phyloP scores from a whole-genome alignment of 2,797 vertebrate genomes.

The Pseudochaenichthys georgianus region DNA sequence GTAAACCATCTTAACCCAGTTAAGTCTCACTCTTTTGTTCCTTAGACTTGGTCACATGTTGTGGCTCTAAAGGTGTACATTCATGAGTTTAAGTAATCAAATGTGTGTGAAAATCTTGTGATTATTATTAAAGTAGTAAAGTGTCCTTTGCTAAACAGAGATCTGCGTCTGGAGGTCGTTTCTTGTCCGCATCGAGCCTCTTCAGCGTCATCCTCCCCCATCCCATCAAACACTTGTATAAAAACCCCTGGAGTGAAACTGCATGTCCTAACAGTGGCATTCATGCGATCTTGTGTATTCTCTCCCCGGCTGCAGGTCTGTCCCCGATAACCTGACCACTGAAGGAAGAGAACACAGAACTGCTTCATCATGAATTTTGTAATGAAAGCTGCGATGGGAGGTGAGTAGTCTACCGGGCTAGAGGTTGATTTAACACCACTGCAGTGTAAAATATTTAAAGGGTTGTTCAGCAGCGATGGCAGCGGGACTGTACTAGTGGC shows the following conservation, averaged over 20 bases:
- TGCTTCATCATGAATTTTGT: conserved; percentile 94
- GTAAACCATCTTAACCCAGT: conserved; percentile 36
- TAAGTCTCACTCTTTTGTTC: neutral
- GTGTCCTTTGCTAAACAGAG: neutral
- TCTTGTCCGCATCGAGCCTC: conserved; percentile 27
- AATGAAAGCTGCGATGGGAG: conserved; percentile 96
- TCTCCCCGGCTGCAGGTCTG: conserved; percentile 71
- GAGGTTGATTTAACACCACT: conserved; percentile 81
- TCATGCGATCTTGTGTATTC: conserved; percentile 58
- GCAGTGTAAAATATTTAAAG: conserved; percentile 77
- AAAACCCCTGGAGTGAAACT: conserved; percentile 27
- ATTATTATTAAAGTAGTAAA: neutral
- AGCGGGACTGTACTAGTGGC: conserved; percentile 17
- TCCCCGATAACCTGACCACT: conserved; percentile 66
- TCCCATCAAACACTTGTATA: conserved; percentile 47
- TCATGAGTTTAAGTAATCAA: neutral
- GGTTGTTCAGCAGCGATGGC: conserved; percentile 46
- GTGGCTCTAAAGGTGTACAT: neutral
- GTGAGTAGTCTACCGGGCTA: conserved; percentile 83
- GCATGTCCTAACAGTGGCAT: conserved; percentile 24
- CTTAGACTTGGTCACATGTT: neutral
- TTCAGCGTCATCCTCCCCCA: conserved; percentile 25
- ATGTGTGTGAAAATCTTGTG: neutral
- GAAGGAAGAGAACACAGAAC: conserved; percentile 81
- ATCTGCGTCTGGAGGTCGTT: conserved; percentile 26